Base-by-base conservation (phyloP, 2,888 invertebrate species). In the Sceliomorpha sp. region DNA sequence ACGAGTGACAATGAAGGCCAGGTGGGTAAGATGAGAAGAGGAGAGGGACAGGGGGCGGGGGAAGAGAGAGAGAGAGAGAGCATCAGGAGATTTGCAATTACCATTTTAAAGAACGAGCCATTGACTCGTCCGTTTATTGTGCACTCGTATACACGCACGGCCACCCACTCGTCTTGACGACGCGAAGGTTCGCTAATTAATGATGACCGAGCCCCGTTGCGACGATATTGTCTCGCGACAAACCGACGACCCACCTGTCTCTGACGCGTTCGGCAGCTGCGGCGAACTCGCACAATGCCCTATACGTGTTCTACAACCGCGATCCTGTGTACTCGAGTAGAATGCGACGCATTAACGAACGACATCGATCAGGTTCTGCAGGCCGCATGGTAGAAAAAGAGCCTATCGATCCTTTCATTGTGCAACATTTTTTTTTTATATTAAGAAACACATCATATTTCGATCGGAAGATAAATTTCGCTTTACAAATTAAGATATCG, bases 121-220 rank as follows among this genome's bases (percentile, higher is more conserved):
- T 80, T 75, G 78, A 77, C 68, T 75, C 73, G 64, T 60, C 51
- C 48, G 72, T 26, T 73, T 63, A 75, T 75, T 76, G 75, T 76
- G 71, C 63, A 34, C 45, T 42, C 64, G 55, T 58, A 34, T 62
- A 66, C 55, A 64, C 64, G 70, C 66, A 62, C 67, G 60, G 68
- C 78, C 81, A 81, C 77, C 79, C 79, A 78, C 79, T 78, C 77
- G 77, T 78, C 79, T 77, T 69, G 70, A 51, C 42, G 74, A 75
- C 72, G 74, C 71, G 58, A 76, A 77, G 77, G 76, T 79, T 81
- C 77, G 75, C 80, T 84, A 84, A 84, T 84, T 84, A 84, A 84
- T 81, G 79, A 77, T 75, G 79, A 79, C 80, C 78, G 69, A 76
- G 64, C 63, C 72, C 69, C 74, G 79, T 70, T 70, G 76, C 76